Evolutionary conservation across 23 tunicate species (phyloP).

Genomic region (Botrylloides violaceus): DNA sequence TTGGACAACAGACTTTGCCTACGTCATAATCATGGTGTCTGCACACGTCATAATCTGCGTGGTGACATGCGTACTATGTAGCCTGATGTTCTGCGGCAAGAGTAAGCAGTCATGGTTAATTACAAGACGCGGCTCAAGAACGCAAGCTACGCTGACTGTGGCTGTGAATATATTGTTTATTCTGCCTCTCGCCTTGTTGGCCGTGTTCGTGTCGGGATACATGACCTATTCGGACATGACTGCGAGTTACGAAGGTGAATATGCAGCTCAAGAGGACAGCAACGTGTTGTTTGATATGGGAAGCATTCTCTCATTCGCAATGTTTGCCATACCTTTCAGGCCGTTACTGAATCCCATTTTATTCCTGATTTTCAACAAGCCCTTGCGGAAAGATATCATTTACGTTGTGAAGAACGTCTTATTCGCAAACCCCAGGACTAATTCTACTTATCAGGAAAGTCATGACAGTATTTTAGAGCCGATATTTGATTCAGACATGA

Average conservation of each 20-base stretch:
- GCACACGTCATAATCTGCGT: conserved; percentile 32
- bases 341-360: conserved; percentile 52
- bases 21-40: conserved; percentile 39
- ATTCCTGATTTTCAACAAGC: conserved; percentile 45
- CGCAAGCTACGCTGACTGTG: conserved; percentile 49
- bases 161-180: conserved; percentile 41
- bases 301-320: conserved; percentile 35
- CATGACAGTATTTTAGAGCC: conserved; percentile 14
- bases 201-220: conserved; percentile 48
- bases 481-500: conserved; percentile 1
- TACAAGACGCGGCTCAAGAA: conserved; percentile 46
- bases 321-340: conserved; percentile 48
- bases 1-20: conserved; percentile 72
- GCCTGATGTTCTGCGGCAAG: conserved; percentile 51
- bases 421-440: neutral
- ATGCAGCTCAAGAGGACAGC: neutral
- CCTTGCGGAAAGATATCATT: conserved; percentile 31
- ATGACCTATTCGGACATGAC: conserved; percentile 21
- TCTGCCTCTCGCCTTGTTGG: conserved; percentile 58
- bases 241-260: conserved; percentile 3
- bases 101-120: conserved; percentile 55
- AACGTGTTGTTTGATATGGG: conserved; percentile 36
- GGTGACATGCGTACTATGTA: conserved; percentile 34
- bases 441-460: neutral
- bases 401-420: conserved; percentile 2